Percentiles rank a stretch among this genome's conserved stretches.
Evolutionary conservation across 2,113 vertebrate genomes (phyloP).

Genomic region (Sinocyclocheilus rhinocerous): DNA sequence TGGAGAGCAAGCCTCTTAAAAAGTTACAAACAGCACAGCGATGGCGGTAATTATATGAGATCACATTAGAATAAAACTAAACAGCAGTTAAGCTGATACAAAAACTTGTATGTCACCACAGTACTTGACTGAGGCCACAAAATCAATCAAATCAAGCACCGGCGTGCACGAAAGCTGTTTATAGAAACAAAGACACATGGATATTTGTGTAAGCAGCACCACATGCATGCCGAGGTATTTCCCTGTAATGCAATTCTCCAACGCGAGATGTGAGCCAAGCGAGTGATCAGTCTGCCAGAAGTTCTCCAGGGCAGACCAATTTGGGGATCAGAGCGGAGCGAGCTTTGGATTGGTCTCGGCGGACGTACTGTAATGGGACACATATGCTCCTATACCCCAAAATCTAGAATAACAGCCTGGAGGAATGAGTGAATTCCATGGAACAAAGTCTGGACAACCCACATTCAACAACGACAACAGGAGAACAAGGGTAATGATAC

Average conservation of each 20-base stretch:
- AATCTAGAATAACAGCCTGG: slow-evolving; percentile 69
- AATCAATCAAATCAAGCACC: slow-evolving; percentile 39
- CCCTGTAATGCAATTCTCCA: slow-evolving; percentile 36
- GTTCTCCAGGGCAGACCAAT: slow-evolving; percentile 65
- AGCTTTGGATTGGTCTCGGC: slow-evolving; percentile 69
- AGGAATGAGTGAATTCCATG: slow-evolving; percentile 59
- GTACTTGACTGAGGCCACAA: slow-evolving; percentile 18
- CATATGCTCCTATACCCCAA: slow-evolving; percentile 60
- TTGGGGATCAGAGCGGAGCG: slow-evolving; percentile 60
- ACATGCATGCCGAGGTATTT: slow-evolving; percentile 38
- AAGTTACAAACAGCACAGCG: slow-evolving; percentile 13
- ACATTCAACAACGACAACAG: background rate
- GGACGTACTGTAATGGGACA: slow-evolving; percentile 70
- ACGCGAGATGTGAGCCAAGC: slow-evolving; percentile 25
- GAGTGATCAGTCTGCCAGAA: slow-evolving; percentile 57
- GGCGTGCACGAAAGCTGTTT: slow-evolving; percentile 19
- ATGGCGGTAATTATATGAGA: background rate
- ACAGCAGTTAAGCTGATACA: background rate
- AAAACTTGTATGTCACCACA: slow-evolving; percentile 17
- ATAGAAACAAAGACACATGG: slow-evolving; percentile 38
- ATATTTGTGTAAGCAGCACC: slow-evolving; percentile 33
- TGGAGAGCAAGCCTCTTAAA: background rate
- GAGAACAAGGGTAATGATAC: slow-evolving; percentile 7
- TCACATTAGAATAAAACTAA: slow-evolving; percentile 33
- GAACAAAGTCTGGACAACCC: slow-evolving; percentile 14